Conservation (phyloP, 2,113 vertebrate genomes). For the Eonycteris spelaea region DNA sequence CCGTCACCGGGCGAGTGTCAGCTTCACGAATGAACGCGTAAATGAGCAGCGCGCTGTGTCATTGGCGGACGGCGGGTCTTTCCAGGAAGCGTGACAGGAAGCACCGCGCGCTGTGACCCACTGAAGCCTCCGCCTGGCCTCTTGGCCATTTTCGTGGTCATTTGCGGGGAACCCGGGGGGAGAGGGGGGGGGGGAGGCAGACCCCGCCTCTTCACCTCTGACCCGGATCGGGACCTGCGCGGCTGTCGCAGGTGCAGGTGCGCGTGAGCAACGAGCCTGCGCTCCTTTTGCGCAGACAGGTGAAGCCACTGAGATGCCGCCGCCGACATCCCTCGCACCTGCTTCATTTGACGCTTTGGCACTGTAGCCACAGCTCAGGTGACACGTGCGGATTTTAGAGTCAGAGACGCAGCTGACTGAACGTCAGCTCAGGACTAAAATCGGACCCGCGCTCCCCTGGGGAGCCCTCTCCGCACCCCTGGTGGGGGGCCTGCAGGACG, state of each 20-base stretch:
- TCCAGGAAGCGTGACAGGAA: background rate
- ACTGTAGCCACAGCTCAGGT: background rate
- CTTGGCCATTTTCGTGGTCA: background rate
- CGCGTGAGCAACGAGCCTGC: background rate
- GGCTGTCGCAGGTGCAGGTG: background rate
- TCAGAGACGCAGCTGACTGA: background rate
- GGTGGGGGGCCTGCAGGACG: fast-evolving
- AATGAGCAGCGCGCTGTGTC: background rate
- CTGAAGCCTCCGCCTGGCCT: background rate
- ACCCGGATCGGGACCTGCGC: background rate
- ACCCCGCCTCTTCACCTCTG: background rate
- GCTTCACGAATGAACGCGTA: background rate
- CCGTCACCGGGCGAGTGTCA: background rate
- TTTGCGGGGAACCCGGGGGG: background rate
- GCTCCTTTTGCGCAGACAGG: background rate
- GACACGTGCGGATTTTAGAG: background rate
- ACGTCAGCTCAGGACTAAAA: background rate
- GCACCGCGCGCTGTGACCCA: background rate
- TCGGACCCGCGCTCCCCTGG: fast-evolving
- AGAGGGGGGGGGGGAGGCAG: too few species aligned
- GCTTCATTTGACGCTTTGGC: background rate
- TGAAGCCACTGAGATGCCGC: background rate
- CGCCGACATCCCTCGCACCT: background rate
- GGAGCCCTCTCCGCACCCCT: background rate
- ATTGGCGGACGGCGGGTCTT: fast-evolving